These are phyloP conservation scores for Melanaphis sacchari DNA, from an alignment of 1,140 invertebrate species.

Conservation along the genomic window DNA sequence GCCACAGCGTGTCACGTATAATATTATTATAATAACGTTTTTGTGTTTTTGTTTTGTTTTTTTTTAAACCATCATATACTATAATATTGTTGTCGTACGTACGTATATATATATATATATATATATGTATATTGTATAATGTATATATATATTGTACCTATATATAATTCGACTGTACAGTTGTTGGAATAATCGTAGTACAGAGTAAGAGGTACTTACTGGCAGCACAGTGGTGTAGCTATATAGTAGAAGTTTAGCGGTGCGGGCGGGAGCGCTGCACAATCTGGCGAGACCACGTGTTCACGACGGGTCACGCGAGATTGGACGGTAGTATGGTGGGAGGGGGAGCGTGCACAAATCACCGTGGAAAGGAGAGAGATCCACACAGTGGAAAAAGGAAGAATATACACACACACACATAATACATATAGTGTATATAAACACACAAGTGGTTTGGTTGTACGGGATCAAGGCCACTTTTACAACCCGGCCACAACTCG, in stretches of 20 bases:
- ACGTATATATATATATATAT: not conserved
- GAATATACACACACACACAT: not conserved
- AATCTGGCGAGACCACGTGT: constrained; percentile 53
- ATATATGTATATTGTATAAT: too few relatives aligned
- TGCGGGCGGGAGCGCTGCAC: constrained; percentile 26
- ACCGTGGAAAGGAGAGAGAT: constrained; percentile 31
- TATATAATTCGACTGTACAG: not conserved
- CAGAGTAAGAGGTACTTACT: not conserved
- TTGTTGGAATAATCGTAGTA: not conserved
- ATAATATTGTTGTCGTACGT: not conserved
- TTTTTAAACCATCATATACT: not conserved
- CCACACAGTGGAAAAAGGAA: not conserved
- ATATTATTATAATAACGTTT: not conserved
- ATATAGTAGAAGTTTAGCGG: not conserved
- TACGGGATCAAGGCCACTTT: constrained; percentile 56
- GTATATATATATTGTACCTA: too few relatives aligned
- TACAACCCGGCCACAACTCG: constrained; percentile 53
- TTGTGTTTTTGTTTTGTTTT: not conserved
- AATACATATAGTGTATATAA: not conserved
- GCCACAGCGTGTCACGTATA: not conserved
- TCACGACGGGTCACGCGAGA: not conserved
- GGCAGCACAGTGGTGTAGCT: too few relatives aligned
- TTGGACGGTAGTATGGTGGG: not conserved
- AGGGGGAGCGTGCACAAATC: constrained; percentile 31
- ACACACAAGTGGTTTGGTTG: constrained; percentile 46